phyloP scores from a whole-genome alignment of 2,888 invertebrate species.

The Ophion costatus region DNA sequence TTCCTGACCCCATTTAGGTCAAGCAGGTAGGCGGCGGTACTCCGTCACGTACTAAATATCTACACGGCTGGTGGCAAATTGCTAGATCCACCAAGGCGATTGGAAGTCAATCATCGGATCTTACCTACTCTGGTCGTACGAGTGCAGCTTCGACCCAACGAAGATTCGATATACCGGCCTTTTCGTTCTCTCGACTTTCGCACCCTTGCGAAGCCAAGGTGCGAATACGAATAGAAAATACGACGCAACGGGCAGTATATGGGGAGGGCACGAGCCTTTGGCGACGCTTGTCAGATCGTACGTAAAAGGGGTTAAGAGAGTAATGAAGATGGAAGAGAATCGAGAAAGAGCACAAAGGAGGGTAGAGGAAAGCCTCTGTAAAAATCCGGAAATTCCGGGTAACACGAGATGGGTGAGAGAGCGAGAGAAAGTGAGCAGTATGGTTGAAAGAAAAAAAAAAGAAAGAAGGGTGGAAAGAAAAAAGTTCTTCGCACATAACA shows the following conservation, averaged over 20 bases:
- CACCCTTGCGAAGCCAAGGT: constrained; percentile 17
- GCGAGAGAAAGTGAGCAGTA: neutral
- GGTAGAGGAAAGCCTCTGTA: neutral
- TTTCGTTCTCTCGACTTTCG: constrained; percentile 7
- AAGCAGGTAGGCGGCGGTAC: too few species aligned
- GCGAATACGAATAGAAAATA: constrained; percentile 22
- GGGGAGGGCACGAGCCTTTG: constrained; percentile 39
- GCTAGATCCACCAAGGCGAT: neutral
- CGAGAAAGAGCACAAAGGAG: constrained; percentile 1
- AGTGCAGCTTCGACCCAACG: neutral
- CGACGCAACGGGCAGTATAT: constrained; percentile 37
- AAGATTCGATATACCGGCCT: neutral
- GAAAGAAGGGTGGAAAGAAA: constrained; percentile 37
- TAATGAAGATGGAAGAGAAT: constrained; percentile 61
- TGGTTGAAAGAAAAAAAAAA: constrained; percentile 33
- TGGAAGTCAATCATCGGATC: neutral
- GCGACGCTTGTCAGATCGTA: constrained; percentile 54
- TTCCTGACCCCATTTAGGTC: too few species aligned
- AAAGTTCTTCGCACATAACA: constrained; percentile 68
- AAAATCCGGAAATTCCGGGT: neutral
- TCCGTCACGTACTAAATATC: too few species aligned
- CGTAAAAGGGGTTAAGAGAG: constrained; percentile 59
- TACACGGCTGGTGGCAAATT: too few species aligned
- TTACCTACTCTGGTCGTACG: neutral
- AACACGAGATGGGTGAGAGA: constrained; percentile 21